A percentile compares a stretch with the other conserved stretches of the same genome.
Evolutionary conservation across 1,140 invertebrate genomes (phyloP).

Genomic region (Bombus polaris): DNA sequence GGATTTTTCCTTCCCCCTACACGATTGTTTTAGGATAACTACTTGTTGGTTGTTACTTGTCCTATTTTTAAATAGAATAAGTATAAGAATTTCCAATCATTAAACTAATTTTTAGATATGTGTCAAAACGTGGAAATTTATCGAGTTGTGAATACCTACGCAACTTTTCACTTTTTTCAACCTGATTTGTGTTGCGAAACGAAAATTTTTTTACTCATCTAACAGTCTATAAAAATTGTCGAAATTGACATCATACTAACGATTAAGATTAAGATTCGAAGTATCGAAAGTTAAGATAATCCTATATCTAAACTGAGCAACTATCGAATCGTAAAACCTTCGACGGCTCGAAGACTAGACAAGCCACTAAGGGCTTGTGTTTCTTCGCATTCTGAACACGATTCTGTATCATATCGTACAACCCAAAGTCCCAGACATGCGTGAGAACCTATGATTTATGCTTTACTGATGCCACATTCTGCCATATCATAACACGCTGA

Average conservation of each 20-base stretch:
- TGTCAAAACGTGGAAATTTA: conserved; percentile 55
- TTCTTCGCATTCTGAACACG: conserved; percentile 52
- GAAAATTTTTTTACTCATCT: conserved; percentile 45
- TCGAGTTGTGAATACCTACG: conserved; percentile 38
- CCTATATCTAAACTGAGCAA: conserved; percentile 55
- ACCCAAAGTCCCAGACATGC: conserved; percentile 37
- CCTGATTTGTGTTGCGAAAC: conserved; percentile 26
- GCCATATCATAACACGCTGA: conserved; percentile 78
- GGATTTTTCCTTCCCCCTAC: no score
- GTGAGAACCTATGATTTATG: conserved; percentile 78
- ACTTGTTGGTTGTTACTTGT: neutral
- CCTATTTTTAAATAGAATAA: neutral
- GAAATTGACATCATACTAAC: conserved; percentile 53
- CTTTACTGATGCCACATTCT: conserved; percentile 82
- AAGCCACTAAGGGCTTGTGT: neutral
- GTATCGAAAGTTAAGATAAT: conserved; percentile 45
- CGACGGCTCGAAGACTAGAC: conserved; percentile 27
- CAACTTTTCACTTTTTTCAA: conserved; percentile 37
- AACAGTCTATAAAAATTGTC: conserved; percentile 67
- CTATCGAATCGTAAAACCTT: conserved; percentile 45
- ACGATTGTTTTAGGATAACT: neutral
- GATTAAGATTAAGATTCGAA: conserved; percentile 59
- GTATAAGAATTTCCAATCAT: conserved; percentile 27
- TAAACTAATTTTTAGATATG: conserved; percentile 61
- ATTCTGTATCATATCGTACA: conserved; percentile 31